Evolutionary conservation across 2,888 invertebrate species (phyloP).

Genomic region (Drosophila pseudotalamancana): DNA sequence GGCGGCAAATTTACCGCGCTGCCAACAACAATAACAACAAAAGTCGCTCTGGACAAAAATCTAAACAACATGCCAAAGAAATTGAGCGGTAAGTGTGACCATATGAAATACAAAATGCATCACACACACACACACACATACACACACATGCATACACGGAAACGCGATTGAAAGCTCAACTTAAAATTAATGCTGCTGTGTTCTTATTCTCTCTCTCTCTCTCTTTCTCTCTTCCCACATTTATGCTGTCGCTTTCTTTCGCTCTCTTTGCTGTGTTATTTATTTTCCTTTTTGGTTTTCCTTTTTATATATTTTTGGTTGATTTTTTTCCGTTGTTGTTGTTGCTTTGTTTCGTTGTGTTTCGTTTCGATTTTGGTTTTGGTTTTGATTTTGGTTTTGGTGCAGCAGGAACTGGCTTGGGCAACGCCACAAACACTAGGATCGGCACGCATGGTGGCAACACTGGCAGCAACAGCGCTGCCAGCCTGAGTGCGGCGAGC

Average conservation of each 20-base stretch:
- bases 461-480: constrained; percentile 9
- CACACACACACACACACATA: neutral
- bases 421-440: constrained; percentile 13
- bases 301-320: constrained; percentile 1
- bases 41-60: constrained; percentile 43
- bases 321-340: constrained; percentile 8
- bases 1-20: constrained; percentile 56
- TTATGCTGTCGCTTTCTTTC: constrained; percentile 8
- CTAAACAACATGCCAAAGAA: constrained; percentile 72
- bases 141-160: neutral
- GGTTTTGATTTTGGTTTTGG: constrained; percentile 7
- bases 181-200: constrained; percentile 44
- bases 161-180: constrained; percentile 14
- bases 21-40: constrained; percentile 51
- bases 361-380: constrained; percentile 24
- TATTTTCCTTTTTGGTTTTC: neutral
- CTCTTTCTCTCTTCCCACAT: constrained; percentile 19
- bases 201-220: constrained; percentile 43
- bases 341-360: constrained; percentile 25
- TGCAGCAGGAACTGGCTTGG: constrained; percentile 5
- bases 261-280: neutral
- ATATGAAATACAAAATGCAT: neutral
- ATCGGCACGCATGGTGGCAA: constrained; percentile 31
- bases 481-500: constrained; percentile 50
- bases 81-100: constrained; percentile 59